These are phyloP conservation scores for Catocala fraxini DNA, from an alignment of 2,888 invertebrate species.

Conservation along the genomic window DNA sequence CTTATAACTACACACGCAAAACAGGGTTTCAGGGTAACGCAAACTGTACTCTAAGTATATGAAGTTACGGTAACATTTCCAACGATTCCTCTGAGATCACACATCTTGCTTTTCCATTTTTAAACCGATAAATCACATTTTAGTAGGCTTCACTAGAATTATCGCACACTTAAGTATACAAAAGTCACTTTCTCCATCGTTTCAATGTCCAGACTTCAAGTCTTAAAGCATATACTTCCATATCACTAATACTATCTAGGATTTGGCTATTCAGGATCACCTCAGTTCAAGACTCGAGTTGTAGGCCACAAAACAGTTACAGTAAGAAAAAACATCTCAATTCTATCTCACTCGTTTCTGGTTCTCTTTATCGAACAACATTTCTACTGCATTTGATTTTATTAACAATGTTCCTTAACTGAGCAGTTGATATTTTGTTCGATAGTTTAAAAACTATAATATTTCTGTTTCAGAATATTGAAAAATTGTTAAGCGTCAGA, in stretches of 20 bases:
- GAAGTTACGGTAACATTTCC: conserved; percentile 60
- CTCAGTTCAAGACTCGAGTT: conserved; percentile 52
- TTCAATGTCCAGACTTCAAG: conserved; percentile 44
- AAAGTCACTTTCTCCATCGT: conserved; percentile 53
- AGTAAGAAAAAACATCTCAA: conserved; percentile 41
- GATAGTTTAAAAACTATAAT: conserved; percentile 25
- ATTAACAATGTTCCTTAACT: conserved; percentile 40
- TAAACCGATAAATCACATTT: conserved; percentile 77
- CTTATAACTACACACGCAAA: conserved; percentile 62
- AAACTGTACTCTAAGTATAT: conserved; percentile 53
- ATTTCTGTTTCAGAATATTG: conserved; percentile 31
- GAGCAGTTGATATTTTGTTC: conserved; percentile 39
- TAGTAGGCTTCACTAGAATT: conserved; percentile 70
- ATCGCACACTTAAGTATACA: conserved; percentile 57
- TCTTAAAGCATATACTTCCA: conserved; percentile 53
- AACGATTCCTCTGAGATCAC: conserved; percentile 78
- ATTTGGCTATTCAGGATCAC: conserved; percentile 69
- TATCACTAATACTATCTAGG: conserved; percentile 64
- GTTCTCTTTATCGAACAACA: conserved; percentile 41
- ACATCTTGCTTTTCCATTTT: conserved; percentile 61
- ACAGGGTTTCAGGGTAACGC: conserved; percentile 50
- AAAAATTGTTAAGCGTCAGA: conserved; percentile 45
- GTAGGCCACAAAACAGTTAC: conserved; percentile 73
- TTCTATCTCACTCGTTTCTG: conserved; percentile 61
- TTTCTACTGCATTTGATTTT: conserved; percentile 37